These are phyloP conservation scores for Melikaiella ostensackeni DNA, from an alignment of 2,888 invertebrate genomes.

Conservation along the genomic window DNA sequence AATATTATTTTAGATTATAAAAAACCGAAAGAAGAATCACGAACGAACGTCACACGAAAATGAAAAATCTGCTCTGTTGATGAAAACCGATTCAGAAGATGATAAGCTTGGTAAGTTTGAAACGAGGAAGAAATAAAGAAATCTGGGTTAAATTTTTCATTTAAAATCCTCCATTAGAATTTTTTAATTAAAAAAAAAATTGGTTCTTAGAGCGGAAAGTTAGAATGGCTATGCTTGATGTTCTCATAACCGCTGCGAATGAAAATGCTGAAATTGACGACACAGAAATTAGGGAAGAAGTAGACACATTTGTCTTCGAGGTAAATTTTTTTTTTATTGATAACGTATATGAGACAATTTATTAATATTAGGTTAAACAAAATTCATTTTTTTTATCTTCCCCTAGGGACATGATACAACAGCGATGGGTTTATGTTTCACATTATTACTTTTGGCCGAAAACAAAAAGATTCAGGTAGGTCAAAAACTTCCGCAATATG, in stretches of 20 bases:
- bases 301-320: conserved; percentile 22
- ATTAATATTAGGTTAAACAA: too few species aligned
- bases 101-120: background rate
- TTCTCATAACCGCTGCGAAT: background rate
- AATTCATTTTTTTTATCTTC: too few species aligned
- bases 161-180: background rate
- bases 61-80: background rate
- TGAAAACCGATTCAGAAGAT: background rate
- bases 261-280: conserved; percentile 9
- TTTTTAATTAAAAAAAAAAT: background rate
- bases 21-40: conserved; percentile 47
- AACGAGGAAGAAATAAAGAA: too few species aligned
- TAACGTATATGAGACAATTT: too few species aligned
- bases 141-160: background rate
- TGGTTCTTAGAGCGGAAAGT: background rate
- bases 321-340: background rate
- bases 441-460: conserved; percentile 79
- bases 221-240: conserved; percentile 13
- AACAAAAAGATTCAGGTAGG: conserved; percentile 72
- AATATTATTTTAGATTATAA: conserved; percentile 44
- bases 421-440: conserved; percentile 78
- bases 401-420: conserved; percentile 82
- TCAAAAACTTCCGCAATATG: background rate
- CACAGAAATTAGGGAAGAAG: conserved; percentile 16
- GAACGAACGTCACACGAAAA: background rate